Percentiles rank a stretch among this genome's conserved stretches.
Conservation (phyloP, 2,797 vertebrate genomes). For the Urocyon cinereoargenteus region DNA sequence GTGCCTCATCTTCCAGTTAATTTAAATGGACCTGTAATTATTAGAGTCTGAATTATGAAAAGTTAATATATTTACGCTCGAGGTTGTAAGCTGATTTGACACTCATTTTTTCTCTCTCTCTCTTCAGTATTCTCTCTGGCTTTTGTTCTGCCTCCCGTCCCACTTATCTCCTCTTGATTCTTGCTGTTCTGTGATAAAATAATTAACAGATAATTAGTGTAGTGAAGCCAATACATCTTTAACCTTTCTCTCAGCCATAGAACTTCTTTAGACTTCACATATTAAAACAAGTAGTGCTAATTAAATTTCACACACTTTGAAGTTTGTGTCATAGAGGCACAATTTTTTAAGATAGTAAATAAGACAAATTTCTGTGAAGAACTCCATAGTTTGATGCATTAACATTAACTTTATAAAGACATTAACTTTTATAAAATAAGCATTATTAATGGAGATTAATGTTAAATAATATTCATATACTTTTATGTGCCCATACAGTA, state of each 20-base stretch:
- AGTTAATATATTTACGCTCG: slow-evolving; percentile 9
- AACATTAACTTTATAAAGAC: no score
- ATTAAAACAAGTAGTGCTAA: neutral
- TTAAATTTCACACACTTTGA: neutral
- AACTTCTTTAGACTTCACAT: slow-evolving; percentile 22
- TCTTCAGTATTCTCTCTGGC: neutral
- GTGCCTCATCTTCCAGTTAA: neutral
- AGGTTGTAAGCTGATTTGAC: neutral
- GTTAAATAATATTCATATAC: neutral
- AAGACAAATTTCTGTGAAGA: slow-evolving; percentile 15
- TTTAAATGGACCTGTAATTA: slow-evolving; percentile 37
- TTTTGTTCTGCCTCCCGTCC: neutral
- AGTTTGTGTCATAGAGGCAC: neutral
- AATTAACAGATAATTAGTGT: slow-evolving; percentile 24
- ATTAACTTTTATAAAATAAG: slow-evolving; percentile 14
- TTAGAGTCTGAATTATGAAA: slow-evolving; percentile 19
- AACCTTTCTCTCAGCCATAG: neutral
- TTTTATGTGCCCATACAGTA: neutral
- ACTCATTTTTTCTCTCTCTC: neutral
- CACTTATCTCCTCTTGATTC: slow-evolving; percentile 37
- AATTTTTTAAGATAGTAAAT: slow-evolving; percentile 5
- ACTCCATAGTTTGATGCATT: slow-evolving; percentile 3
- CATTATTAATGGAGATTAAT: neutral
- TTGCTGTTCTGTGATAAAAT: slow-evolving; percentile 40
- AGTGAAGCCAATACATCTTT: neutral